Conservation (phyloP, 2,113 vertebrate species). For the zebrafish (Danio rerio) region GRCz12tu NC_133182.1:68826501-68827000, state of each 20-base stretch:
- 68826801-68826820: too few relatives aligned
- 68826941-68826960: too few relatives aligned
- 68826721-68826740: constrained; percentile 55
- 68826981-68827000: too few relatives aligned
- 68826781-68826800: background rate
- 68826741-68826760: constrained; percentile 60
- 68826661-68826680: constrained; percentile 62
- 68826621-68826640: constrained; percentile 53
- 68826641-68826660: constrained; percentile 44
- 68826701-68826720: constrained; percentile 62
- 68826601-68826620: constrained; percentile 68
- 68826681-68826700: constrained; percentile 70
- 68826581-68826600: constrained; percentile 55
- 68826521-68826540: background rate
- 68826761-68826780: constrained; percentile 67
- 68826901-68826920: too few relatives aligned
- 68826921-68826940: too few relatives aligned
- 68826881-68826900: too few relatives aligned
- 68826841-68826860: too few relatives aligned
- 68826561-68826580: constrained; percentile 34
- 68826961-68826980: too few relatives aligned
- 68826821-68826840: background rate
- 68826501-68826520: background rate
- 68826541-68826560: background rate
- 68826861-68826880: too few relatives aligned